Conservation (phyloP, 1,140 invertebrate genomes). For the Drosophila repleta region DNA sequence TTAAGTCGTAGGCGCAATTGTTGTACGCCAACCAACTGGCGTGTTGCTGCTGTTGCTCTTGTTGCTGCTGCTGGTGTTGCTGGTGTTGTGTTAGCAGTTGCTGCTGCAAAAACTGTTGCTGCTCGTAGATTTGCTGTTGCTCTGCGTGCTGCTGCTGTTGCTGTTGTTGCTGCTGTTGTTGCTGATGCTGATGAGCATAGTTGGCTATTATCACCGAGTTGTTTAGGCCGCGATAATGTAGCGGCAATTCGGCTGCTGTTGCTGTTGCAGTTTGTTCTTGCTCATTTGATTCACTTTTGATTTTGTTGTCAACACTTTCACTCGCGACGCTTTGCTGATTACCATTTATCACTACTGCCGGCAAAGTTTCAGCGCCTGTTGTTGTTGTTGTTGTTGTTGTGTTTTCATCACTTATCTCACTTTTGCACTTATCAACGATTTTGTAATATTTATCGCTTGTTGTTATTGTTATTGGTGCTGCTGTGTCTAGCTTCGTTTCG, state of each 20-base stretch:
- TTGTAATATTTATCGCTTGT: slow-evolving; percentile 51
- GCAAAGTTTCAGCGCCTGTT: slow-evolving; percentile 36
- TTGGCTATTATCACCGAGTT: slow-evolving; percentile 76
- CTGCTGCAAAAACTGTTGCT: slow-evolving; percentile 59
- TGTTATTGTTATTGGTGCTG: slow-evolving; percentile 26
- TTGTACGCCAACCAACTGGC: slow-evolving; percentile 46
- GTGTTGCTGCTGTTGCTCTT: slow-evolving; percentile 35
- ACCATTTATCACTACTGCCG: slow-evolving; percentile 64
- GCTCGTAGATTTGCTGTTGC: slow-evolving; percentile 44
- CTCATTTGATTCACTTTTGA: slow-evolving; percentile 60
- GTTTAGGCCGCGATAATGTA: slow-evolving; percentile 64
- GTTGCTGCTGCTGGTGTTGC: slow-evolving; percentile 31
- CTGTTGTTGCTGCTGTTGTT: slow-evolving; percentile 45
- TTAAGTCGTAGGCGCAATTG: slow-evolving; percentile 60
- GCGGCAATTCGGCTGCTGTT: slow-evolving; percentile 21
- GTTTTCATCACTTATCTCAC: slow-evolving; percentile 55
- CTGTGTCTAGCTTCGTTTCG: slow-evolving; percentile 36
- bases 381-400: slow-evolving; percentile 15
- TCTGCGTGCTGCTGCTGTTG: slow-evolving; percentile 53
- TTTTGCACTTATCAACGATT: slow-evolving; percentile 56
- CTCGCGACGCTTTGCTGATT: slow-evolving; percentile 64
- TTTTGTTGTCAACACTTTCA: slow-evolving; percentile 77
- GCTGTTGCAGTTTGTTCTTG: slow-evolving; percentile 35
- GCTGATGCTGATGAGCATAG: slow-evolving; percentile 63
- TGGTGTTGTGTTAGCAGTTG: slow-evolving; percentile 40